A percentile compares a stretch with the other conserved stretches of the same genome.
These are phyloP conservation scores for Enteromius viviparus DNA, from an alignment of 2,797 vertebrate species.

Conservation along the genomic window DNA sequence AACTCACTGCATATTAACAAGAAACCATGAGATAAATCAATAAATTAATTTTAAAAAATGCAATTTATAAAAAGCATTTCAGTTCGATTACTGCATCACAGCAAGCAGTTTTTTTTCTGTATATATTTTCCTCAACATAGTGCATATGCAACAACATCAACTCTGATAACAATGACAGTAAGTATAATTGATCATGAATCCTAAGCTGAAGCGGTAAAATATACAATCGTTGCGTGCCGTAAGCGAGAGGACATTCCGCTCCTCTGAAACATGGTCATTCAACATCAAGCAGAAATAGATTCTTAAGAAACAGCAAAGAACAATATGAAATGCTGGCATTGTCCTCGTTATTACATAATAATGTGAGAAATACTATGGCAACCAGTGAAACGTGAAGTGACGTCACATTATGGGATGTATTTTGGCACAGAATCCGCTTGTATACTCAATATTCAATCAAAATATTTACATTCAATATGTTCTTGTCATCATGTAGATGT, in stretches of 20 bases:
- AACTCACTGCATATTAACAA: constrained; percentile 75
- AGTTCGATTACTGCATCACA: constrained; percentile 74
- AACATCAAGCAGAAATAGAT: constrained; percentile 71
- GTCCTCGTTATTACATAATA: constrained; percentile 67
- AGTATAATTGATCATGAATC: constrained; percentile 77
- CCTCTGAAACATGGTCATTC: constrained; percentile 69
- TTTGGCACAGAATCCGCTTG: constrained; percentile 81
- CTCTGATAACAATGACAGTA: constrained; percentile 80
- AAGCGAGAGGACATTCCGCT: constrained; percentile 81
- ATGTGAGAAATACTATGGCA: constrained; percentile 75
- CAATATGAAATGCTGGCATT: constrained; percentile 77
- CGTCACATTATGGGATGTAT: constrained; percentile 80
- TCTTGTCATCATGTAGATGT: constrained; percentile 51
- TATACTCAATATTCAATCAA: constrained; percentile 77
- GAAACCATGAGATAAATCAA: constrained; percentile 74
- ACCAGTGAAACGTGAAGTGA: constrained; percentile 78
- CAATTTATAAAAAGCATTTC: constrained; percentile 63
- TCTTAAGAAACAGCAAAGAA: constrained; percentile 76
- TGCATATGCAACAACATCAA: constrained; percentile 84
- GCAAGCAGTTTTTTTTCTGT: constrained; percentile 78
- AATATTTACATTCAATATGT: constrained; percentile 84
- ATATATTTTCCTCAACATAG: constrained; percentile 74
- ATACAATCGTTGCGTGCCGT: constrained; percentile 85
- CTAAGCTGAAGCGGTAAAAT: constrained; percentile 81
- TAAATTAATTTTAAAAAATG: constrained; percentile 49